Base-by-base conservation (phyloP, 2,888 invertebrate genomes). In the Caenorhabditis auriculariae region DNA sequence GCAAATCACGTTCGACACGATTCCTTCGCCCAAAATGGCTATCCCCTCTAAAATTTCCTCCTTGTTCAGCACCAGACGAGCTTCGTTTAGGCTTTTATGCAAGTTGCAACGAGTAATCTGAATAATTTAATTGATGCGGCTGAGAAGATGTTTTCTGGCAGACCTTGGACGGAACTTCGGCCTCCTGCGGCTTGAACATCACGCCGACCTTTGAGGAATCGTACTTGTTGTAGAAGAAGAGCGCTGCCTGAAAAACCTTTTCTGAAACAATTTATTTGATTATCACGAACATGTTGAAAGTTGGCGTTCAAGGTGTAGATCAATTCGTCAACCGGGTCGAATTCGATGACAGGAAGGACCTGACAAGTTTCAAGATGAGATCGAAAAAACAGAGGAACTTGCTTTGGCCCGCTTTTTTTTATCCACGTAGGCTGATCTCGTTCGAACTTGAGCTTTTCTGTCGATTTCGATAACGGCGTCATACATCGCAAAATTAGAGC, bases 161-260 rank as follows among this genome's bases (percentile, higher is more conserved):
- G 32, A 32, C 66, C 56, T 66, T 69, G 1, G 66, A 61, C 7
- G 63, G 63, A 32, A 66, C 65, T 44, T 58, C 58, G 9, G 38
- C 53, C 42, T 61, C 65, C 17, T 47, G 35, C 3, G 66, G 66
- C 43, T 66, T 66, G 45, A 66, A 70, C 48, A 65, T 66, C 28
- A 70, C 45, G 26, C 57, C 62, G 32, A 70, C 66, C 21, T 45
- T 48, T n/a, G 45, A 29, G 1, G 93, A 93, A n/a, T 92, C 93
- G 82, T 89, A 91, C 0, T 86, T 84, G 83, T 95, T 90, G 83
- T 92, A 88, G 84, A 94, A 93, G 82, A 95, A 93, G 51, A 91
- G 81, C 0, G 91, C 93, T 12, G 49, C 47, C 29, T 55, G 27
- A 19, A 44, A 28, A 52, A 15, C 15, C 15, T 17, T 17, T 19